Base-by-base conservation (phyloP, 2,888 invertebrate genomes). In the Rhagophthalmus giganteus region DNA sequence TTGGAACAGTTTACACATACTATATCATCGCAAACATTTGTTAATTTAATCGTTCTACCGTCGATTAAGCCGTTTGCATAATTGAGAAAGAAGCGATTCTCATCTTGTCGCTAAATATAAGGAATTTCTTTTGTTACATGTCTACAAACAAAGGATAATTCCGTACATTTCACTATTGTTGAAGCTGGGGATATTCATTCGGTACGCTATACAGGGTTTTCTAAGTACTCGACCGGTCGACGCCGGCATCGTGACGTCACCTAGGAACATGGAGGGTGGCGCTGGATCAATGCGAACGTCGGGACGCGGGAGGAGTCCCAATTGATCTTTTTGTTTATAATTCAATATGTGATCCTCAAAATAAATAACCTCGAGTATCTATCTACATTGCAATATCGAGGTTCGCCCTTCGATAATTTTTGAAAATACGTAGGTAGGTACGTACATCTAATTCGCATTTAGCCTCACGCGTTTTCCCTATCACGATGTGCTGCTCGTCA, bases 181-280 rank as follows among this genome's bases (percentile, higher is more conserved):
- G 35, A 44, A 35, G 28, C 44, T 28, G 44, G 35, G 44, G 28
- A 44, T 44, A 27, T 35, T 15, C 25, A 28, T 45, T 30, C 46
- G 41, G 15, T 39, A 38, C 47, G 14, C 16, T 34, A 35, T 37
- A 50, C 32, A 38, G 39, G 25, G 42, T 26, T 50, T 42, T 40
- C 42, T 52, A 46, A 37, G 52, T 46, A 52, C 52, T 51, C 52
- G 51, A 45, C 57, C 48, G 46, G 41, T 46, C 51, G 57, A 54
- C 57, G 54, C 57, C 54, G 52, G 49, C 45, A 51, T 41, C 39
- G 48, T 57, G 52, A 57, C 57, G 57, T 57, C 54, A 57, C 51
- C 35, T 39, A 28, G 34, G 24, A 39, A 37, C 35, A 30, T 28
- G 28, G 54, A 51, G 48, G 51, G 52, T 52, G 52, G 54, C 42